Conservation (phyloP, 1,140 invertebrate species). For the Subanguina moxae region DNA sequence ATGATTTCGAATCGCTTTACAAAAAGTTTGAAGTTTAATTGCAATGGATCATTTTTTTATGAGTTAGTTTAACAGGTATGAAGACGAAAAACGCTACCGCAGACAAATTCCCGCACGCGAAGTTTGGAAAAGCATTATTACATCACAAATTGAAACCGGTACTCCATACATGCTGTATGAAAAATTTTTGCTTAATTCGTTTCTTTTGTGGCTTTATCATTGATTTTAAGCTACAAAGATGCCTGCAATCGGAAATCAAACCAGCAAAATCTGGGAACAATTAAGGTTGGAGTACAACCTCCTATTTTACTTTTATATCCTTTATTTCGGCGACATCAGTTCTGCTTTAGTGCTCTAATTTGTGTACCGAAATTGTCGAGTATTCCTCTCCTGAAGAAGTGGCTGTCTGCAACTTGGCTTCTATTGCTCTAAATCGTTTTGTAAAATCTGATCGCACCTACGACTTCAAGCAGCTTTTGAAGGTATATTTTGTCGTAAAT, state of each 20-base stretch:
- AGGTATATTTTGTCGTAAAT: constrained; percentile 66
- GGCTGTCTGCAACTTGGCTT: constrained; percentile 96
- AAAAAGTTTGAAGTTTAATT: constrained; percentile 64
- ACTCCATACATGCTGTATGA: constrained; percentile 84
- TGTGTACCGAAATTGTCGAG: constrained; percentile 95
- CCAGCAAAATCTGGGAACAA: constrained; percentile 96
- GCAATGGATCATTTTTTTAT: constrained; percentile 4
- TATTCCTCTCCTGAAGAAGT: constrained; percentile 83
- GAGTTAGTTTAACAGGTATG: constrained; percentile 69
- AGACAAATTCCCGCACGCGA: constrained; percentile 77
- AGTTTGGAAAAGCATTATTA: constrained; percentile 88
- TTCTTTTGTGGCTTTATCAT: too few species aligned
- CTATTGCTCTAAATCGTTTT: constrained; percentile 94
- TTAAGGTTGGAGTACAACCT: constrained; percentile 67
- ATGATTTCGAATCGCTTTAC: constrained; percentile 88
- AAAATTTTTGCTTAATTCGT: too few species aligned
- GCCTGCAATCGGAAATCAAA: constrained; percentile 94
- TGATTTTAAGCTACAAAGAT: constrained; percentile 65
- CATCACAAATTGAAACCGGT: constrained; percentile 94
- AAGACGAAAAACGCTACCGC: constrained; percentile 73
- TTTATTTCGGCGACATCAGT: not conserved
- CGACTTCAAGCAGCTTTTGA: constrained; percentile 82
- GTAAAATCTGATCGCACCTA: constrained; percentile 64
- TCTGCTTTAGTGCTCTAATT: constrained; percentile 73
- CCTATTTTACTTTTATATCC: too few species aligned